Percentiles rank a stretch among this genome's conserved stretches.
Evolutionary conservation across 2,888 invertebrate species (phyloP).

Genomic region (Scelioninae gen. 2): DNA sequence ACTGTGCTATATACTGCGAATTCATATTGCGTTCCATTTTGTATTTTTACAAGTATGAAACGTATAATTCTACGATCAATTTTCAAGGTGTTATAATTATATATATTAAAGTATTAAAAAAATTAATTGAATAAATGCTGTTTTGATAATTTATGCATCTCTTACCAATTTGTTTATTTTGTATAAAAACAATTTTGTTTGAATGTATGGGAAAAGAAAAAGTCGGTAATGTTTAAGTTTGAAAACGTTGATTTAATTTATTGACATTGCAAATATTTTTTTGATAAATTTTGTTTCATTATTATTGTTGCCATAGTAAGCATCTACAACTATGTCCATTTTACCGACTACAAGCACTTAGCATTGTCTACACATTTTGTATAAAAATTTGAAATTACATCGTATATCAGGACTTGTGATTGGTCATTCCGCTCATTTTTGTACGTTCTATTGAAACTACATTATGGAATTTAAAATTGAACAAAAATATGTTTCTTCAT

Average conservation of each 20-base stretch:
- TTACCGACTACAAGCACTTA: conserved; percentile 35
- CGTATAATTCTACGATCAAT: conserved; percentile 33
- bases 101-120: conserved; percentile 31
- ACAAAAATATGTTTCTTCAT: not conserved
- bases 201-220: not conserved
- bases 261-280: conserved; percentile 23
- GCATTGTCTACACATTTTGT: conserved; percentile 25
- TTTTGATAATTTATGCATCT: too few species aligned
- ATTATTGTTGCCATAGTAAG: conserved; percentile 8
- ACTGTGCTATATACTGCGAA: conserved; percentile 38
- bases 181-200: too few species aligned
- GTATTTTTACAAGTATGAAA: conserved; percentile 56
- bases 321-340: conserved; percentile 33
- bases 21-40: conserved; percentile 55
- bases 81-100: conserved; percentile 39
- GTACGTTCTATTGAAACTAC: not conserved
- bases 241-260: conserved; percentile 42
- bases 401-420: conserved; percentile 46
- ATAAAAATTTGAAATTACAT: conserved; percentile 42
- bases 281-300: conserved; percentile 19
- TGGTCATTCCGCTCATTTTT: conserved; percentile 38
- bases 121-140: conserved; percentile 24
- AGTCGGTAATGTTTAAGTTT: conserved; percentile 11
- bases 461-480: not conserved
- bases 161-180: too few species aligned